Conservation (phyloP, 2,113 vertebrate species). For the Propithecus coquereli region DNA sequence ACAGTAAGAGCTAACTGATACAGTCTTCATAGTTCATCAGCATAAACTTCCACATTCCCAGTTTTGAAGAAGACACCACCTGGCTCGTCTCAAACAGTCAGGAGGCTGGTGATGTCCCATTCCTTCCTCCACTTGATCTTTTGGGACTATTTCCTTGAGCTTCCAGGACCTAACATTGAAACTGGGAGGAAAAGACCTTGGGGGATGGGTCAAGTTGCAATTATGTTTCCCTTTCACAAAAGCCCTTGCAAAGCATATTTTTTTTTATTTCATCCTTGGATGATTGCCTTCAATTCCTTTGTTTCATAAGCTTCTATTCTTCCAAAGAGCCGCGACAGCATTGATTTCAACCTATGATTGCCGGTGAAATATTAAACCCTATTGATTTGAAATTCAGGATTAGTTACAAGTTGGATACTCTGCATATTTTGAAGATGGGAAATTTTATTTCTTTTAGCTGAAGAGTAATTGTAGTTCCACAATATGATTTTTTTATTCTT, state of each 20-base stretch:
- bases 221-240: not conserved
- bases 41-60: not conserved
- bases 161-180: not conserved
- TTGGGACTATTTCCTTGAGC: not conserved
- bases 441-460: constrained; percentile 71
- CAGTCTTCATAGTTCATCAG: not conserved
- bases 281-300: constrained; percentile 65
- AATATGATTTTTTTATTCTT: not conserved
- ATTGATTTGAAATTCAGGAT: constrained; percentile 83
- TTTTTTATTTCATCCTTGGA: constrained; percentile 57
- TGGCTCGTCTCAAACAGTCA: not conserved
- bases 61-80: not conserved
- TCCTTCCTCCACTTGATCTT: not conserved
- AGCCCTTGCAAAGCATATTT: constrained; percentile 56
- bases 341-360: constrained; percentile 82
- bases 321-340: constrained; percentile 70
- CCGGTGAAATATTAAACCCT: constrained; percentile 84
- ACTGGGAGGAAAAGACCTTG: not conserved
- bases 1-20: not conserved
- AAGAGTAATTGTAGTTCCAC: constrained; percentile 72
- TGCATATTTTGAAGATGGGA: constrained; percentile 75
- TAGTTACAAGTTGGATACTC: constrained; percentile 68
- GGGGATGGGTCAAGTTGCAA: not conserved
- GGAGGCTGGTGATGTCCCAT: rapidly evolving
- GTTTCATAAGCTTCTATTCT: constrained; percentile 59